Evolutionary conservation across 2,113 vertebrate genomes (phyloP).

Genomic region (Saccopteryx leptura): DNA sequence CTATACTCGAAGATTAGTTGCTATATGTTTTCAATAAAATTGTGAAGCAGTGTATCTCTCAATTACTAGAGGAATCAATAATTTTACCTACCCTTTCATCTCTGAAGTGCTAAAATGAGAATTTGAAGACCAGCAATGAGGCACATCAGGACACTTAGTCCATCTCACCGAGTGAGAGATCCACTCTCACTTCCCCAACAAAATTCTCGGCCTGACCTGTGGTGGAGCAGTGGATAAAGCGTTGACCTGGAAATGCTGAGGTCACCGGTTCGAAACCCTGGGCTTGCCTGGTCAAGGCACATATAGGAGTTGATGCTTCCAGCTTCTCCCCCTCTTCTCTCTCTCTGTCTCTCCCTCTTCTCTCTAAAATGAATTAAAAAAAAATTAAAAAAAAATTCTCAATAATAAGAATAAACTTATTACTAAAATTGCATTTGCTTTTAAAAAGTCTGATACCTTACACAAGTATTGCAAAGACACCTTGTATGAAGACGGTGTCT

Average conservation of each 20-base stretch:
- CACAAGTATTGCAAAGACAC: not conserved
- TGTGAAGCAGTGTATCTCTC: not conserved
- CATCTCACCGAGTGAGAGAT: not conserved
- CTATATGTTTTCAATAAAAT: not conserved
- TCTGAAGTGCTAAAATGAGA: not conserved
- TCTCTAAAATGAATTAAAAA: too few relatives aligned
- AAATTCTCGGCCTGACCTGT: too few relatives aligned
- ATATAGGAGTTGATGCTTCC: too few relatives aligned
- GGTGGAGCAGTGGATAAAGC: too few relatives aligned
- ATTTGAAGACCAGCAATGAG: not conserved
- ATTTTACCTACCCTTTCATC: not conserved
- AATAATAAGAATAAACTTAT: slow-evolving; percentile 40
- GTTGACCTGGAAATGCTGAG: too few relatives aligned
- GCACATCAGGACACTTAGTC: not conserved
- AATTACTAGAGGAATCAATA: slow-evolving; percentile 1
- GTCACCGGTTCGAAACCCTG: too few relatives aligned
- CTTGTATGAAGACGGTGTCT: not conserved
- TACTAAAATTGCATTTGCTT: slow-evolving; percentile 23
- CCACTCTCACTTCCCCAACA: not conserved
- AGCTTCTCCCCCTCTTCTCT: too few relatives aligned
- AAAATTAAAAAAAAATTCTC: too few relatives aligned
- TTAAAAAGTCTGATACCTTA: slow-evolving; percentile 18
- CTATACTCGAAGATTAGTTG: slow-evolving; percentile 24
- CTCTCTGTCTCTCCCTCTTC: too few relatives aligned
- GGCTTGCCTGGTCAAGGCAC: too few relatives aligned